Percentiles rank a stretch among this genome's conserved stretches.
phyloP scores from a whole-genome alignment of 2,797 vertebrate genomes.

The Poeciliopsis paucimaculata region DNA sequence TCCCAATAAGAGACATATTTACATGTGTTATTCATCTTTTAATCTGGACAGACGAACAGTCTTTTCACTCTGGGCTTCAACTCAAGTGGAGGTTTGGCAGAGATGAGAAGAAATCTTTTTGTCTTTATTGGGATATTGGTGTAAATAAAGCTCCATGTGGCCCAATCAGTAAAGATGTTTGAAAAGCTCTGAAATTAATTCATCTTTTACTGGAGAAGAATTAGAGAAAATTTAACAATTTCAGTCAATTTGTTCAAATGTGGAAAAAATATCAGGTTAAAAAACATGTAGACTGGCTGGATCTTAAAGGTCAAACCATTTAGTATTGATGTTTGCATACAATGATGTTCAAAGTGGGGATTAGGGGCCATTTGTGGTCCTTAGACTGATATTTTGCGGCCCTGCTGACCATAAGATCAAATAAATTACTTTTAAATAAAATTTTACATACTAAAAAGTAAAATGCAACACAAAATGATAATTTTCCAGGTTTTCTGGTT shows the following conservation, averaged over 20 bases:
- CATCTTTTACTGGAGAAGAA: neutral
- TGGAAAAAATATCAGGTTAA: neutral
- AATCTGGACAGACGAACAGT: neutral
- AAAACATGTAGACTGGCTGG: neutral
- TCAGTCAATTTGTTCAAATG: neutral
- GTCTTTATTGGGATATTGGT: neutral
- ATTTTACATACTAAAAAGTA: no score
- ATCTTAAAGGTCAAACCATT: neutral
- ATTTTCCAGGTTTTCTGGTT: no score
- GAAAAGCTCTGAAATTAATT: neutral
- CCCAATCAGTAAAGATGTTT: neutral
- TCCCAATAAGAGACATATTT: neutral
- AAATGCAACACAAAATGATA: no score
- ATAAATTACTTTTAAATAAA: no score
- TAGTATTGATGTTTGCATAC: neutral
- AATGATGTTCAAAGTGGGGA: no score
- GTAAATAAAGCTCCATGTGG: neutral
- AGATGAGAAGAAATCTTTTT: neutral
- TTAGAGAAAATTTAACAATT: neutral
- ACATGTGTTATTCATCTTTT: neutral
- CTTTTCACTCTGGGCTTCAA: slow-evolving; percentile 10
- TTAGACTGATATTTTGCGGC: no score
- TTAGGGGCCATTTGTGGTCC: no score
- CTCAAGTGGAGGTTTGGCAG: slow-evolving; percentile 1
- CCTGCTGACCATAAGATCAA: no score